Evolutionary conservation across 2,797 vertebrate genomes (phyloP).

Genomic region (Cygnus olor): DNA sequence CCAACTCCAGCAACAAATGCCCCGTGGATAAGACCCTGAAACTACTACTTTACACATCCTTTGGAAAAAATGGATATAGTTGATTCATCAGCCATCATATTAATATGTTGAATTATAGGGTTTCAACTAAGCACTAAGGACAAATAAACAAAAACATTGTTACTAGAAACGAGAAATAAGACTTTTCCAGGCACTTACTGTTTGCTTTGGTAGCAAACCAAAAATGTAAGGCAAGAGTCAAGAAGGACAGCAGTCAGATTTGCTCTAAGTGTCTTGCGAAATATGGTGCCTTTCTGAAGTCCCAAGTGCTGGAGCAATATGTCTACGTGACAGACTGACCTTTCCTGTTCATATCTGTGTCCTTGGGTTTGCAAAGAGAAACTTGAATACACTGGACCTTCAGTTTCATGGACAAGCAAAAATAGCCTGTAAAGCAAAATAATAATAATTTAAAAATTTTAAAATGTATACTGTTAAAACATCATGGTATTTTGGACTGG

Average conservation of each 20-base stretch:
- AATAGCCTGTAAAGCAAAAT: not conserved
- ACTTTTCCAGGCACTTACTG: not conserved
- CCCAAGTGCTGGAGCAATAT: not conserved
- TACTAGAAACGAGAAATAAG: not conserved
- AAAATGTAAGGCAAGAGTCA: not conserved
- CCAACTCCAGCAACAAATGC: not conserved
- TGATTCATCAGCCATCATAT: not conserved
- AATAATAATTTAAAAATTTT: not conserved
- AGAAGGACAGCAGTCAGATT: not conserved
- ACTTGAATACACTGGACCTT: not conserved
- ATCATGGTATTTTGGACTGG: not conserved
- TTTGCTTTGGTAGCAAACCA: not conserved
- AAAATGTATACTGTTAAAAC: not conserved
- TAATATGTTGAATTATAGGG: not conserved
- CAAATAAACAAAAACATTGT: not conserved
- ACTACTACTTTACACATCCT: not conserved
- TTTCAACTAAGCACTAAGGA: not conserved
- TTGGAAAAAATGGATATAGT: not conserved
- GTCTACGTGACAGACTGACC: not conserved
- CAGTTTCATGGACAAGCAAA: not conserved
- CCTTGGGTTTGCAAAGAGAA: not conserved
- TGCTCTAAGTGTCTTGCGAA: not conserved
- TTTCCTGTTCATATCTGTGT: not conserved
- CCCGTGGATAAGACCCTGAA: not conserved
- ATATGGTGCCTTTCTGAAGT: not conserved